Conservation (phyloP, 2,113 vertebrate genomes). For the Amblyornis subalaris region DNA sequence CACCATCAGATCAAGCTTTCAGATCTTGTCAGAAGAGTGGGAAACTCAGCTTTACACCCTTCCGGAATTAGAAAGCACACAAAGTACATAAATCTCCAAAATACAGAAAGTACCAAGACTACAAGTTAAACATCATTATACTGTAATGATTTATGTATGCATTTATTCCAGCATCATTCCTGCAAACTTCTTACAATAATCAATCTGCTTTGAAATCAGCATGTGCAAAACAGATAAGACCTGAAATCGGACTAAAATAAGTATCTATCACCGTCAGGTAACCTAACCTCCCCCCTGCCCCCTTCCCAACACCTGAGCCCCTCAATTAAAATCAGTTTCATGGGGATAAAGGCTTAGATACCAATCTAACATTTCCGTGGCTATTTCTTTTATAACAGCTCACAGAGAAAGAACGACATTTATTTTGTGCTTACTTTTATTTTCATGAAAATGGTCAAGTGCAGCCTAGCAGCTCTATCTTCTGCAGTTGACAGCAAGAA, state of each 20-base stretch:
- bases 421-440: background rate
- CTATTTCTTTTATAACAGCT: background rate
- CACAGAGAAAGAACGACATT: background rate
- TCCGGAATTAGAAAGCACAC: background rate
- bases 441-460: background rate
- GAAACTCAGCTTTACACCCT: background rate
- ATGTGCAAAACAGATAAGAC: background rate
- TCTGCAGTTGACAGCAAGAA: background rate
- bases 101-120: background rate
- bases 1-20: background rate
- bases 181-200: background rate
- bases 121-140: background rate
- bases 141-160: background rate
- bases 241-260: background rate
- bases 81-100: background rate
- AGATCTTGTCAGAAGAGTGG: background rate
- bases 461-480: background rate
- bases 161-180: background rate
- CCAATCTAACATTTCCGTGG: background rate
- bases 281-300: background rate
- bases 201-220: background rate
- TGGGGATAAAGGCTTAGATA: background rate
- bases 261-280: background rate
- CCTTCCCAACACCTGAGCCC: background rate
- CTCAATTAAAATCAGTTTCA: background rate